A percentile compares a stretch with the other conserved stretches of the same genome.
These are phyloP conservation scores for Alouatta palliata DNA, from an alignment of 2,113 vertebrate species.

Conservation along the genomic window DNA sequence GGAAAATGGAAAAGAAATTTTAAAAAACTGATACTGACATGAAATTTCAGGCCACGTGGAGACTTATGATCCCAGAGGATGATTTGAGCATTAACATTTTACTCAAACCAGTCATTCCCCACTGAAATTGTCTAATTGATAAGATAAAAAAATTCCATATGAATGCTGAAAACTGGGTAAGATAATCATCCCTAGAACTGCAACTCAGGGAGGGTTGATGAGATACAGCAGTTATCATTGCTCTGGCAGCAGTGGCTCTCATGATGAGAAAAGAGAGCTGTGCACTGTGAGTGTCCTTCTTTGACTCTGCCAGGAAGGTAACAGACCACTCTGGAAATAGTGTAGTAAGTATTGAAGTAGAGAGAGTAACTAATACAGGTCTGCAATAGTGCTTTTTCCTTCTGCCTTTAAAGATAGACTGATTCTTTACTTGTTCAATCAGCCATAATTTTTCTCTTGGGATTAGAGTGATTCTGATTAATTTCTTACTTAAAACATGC, in stretches of 20 bases:
- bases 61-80: background rate
- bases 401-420: background rate
- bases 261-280: background rate
- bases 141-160: background rate
- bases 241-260: background rate
- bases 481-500: background rate
- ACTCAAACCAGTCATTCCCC: background rate
- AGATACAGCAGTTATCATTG: fast-evolving
- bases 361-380: background rate
- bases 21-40: background rate
- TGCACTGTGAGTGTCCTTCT: fast-evolving
- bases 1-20: constrained; percentile 10
- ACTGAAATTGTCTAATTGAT: background rate
- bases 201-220: background rate
- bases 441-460: background rate
- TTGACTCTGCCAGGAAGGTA: background rate
- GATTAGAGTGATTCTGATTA: background rate
- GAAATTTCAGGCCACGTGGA: background rate
- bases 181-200: background rate
- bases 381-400: background rate
- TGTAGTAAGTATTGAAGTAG: background rate
- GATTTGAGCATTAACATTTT: background rate
- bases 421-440: background rate
- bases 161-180: background rate
- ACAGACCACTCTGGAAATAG: background rate